Evolutionary conservation across 1,140 invertebrate genomes (phyloP), one percentile per base, ranked within the genome.

Genomic region (Drosophila gunungcola): DNA sequence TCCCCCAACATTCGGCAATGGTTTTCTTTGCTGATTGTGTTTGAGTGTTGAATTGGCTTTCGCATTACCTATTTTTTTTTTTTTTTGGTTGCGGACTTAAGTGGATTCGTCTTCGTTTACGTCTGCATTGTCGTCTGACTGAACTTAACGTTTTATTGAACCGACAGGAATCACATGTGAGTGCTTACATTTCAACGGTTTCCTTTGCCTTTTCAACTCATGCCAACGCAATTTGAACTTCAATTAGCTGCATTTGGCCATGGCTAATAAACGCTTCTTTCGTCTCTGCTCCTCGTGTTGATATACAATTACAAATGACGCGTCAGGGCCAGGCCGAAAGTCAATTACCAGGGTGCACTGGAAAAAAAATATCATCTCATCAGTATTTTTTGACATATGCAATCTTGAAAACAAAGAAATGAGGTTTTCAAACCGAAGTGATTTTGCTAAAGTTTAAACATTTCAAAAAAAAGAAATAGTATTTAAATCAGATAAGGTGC

Each of bases 241-340:
- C 83, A 88, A 88, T 88, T 88, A 88, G 84, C 70, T 82, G 83
- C 83, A 73, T 79, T 76, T 86, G 67, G 62, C 78, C 77, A 49
- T 75, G 62, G 64, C 81, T 56, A 72, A 84, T 83, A 78, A 81
- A 73, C 79, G 67, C 56, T 46, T 53, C 69, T 73, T 48, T 62
- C 38, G 36, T 64, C 48, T 12, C 32, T 7, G 16, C 13, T 56
- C 56, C 51, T 25, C 53, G 56, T 55, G 72, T 42, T 67, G 52
- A 78, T 83, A 84, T 88, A 84, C 84, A 89, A 78, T 89, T 89
- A 89, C 84, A 89, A 89, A 88, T 88, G 84, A 88, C 76, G 84
- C 83, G 79, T 85, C 82, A 85, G 76, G 64, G 76, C 83, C 83
- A 86, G 83, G 80, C 80, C 84, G 72, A 88, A 89, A 89, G 84